These are phyloP conservation scores for Paramormyrops hopkinsi DNA, from an alignment of 2,797 vertebrate species.

Conservation along the genomic window DNA sequence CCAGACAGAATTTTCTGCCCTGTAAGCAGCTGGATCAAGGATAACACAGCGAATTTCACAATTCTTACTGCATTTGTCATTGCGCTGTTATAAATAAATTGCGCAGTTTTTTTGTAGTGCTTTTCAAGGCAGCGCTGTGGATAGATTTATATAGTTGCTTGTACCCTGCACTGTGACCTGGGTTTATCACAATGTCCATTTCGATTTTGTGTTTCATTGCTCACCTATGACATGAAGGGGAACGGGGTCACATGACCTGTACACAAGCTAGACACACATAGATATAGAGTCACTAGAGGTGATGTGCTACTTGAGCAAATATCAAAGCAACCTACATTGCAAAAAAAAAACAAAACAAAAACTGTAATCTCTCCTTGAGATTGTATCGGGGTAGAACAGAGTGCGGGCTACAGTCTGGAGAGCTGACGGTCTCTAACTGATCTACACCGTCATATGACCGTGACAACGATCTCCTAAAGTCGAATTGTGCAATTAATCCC, in stretches of 20 bases:
- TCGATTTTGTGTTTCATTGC: neutral
- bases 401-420: neutral
- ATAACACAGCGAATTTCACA: neutral
- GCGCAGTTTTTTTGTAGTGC: neutral
- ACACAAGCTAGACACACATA: neutral
- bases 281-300: neutral
- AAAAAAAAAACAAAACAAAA: neutral
- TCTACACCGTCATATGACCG: neutral
- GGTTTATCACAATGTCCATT: neutral
- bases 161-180: neutral
- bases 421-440: neutral
- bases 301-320: neutral
- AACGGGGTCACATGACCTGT: neutral
- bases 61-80: neutral
- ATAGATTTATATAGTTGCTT: neutral
- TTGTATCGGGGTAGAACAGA: neutral
- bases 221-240: neutral
- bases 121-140: neutral
- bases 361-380: neutral
- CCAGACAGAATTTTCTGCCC: conserved; percentile 3
- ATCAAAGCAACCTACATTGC: neutral
- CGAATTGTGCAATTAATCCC: neutral
- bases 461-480: neutral
- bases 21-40: neutral
- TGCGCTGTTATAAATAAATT: neutral